Percentiles rank a stretch among this genome's conserved stretches.
Evolutionary conservation across 1,140 invertebrate genomes (phyloP).

Genomic region (Diorhabda elongata): DNA sequence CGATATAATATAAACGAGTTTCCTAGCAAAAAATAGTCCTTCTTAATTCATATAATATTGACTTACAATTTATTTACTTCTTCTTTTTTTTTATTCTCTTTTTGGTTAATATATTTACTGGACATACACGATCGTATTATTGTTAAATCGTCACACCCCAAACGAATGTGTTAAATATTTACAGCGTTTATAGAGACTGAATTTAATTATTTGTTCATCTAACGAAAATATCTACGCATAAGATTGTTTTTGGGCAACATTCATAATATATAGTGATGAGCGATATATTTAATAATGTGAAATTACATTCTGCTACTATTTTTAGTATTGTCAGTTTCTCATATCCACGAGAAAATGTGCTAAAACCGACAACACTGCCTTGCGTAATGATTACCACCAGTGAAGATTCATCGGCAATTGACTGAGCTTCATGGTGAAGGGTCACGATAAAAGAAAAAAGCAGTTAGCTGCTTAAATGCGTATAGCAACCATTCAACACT

Average conservation of each 20-base stretch:
- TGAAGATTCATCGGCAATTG: too few species aligned
- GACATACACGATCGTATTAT: slow-evolving; percentile 23
- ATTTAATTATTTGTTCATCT: slow-evolving; percentile 1
- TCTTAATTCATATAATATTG: slow-evolving; percentile 9
- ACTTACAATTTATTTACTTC: slow-evolving; percentile 9
- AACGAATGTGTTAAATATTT: slow-evolving; percentile 17
- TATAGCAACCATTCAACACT: too few species aligned
- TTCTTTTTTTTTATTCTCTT: slow-evolving; percentile 1
- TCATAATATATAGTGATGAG: too few species aligned
- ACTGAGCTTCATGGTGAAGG: too few species aligned
- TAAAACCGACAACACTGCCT: too few species aligned
- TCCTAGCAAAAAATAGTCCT: slow-evolving; percentile 18
- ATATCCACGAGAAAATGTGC: too few species aligned
- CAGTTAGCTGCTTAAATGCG: too few species aligned
- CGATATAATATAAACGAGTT: slow-evolving; percentile 6
- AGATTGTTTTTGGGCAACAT: neutral
- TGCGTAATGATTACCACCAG: too few species aligned
- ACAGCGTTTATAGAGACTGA: neutral
- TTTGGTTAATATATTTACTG: neutral
- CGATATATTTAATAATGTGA: too few species aligned
- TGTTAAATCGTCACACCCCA: slow-evolving; percentile 29
- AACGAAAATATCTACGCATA: slow-evolving; percentile 3
- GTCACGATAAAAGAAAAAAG: too few species aligned
- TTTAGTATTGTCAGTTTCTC: too few species aligned
- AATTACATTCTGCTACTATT: too few species aligned